A percentile compares a stretch with the other conserved stretches of the same genome.
Evolutionary conservation across 2,888 invertebrate species (phyloP).

Genomic region (Nesidiocoris tenuis): DNA sequence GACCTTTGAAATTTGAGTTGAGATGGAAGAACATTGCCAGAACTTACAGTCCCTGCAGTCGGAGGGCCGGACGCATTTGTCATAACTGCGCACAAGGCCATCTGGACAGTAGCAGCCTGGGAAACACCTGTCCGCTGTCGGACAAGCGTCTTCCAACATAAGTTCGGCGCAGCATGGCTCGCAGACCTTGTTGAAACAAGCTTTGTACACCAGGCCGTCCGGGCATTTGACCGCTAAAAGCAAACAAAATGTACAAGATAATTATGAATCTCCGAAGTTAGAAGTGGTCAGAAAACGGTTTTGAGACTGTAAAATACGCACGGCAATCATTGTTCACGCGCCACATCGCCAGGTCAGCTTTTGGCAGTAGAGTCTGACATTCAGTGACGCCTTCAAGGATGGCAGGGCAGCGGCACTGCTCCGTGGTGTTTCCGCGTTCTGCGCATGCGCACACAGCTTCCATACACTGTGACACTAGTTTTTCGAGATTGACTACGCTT

Average conservation of each 20-base stretch:
- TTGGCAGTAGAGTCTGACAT: constrained; percentile 66
- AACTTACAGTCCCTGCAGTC: constrained; percentile 75
- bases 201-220: constrained; percentile 74
- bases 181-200: constrained; percentile 76
- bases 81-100: constrained; percentile 67
- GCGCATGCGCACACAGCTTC: constrained; percentile 76
- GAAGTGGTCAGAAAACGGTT: too few relatives aligned
- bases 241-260: not conserved
- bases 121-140: constrained; percentile 68
- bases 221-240: constrained; percentile 67
- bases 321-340: constrained; percentile 70
- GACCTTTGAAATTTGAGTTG: too few relatives aligned
- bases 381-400: constrained; percentile 71
- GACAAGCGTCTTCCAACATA: constrained; percentile 62
- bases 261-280: too few relatives aligned
- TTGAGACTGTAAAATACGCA: too few relatives aligned
- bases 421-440: constrained; percentile 53
- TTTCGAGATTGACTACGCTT: constrained; percentile 65
- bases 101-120: constrained; percentile 84
- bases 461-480: constrained; percentile 70
- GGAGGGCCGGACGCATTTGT: constrained; percentile 67
- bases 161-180: constrained; percentile 72
- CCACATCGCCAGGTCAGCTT: constrained; percentile 69
- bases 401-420: constrained; percentile 67
- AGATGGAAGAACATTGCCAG: constrained; percentile 1